Base-by-base conservation (phyloP, 2,888 invertebrate species). In the Tromatobia lineatoria region DNA sequence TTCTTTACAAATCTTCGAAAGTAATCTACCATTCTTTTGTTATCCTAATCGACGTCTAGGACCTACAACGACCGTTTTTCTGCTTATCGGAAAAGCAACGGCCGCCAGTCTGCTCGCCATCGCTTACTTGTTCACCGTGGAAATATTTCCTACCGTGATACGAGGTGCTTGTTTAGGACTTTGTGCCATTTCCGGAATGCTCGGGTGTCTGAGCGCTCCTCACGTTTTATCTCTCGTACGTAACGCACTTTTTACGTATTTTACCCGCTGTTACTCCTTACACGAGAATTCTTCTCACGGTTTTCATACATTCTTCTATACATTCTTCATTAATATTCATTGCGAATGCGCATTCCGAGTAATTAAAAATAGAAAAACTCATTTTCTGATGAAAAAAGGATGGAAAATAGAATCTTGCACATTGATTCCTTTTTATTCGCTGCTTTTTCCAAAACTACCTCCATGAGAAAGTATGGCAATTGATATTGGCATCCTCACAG, bases 191-290 rank as follows among this genome's bases (percentile, higher is more conserved):
- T 93, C 94, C 87, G 94, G 94, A 4, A 91, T 94, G 83, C 90
- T 94, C 15, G 95, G 95, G 1, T 94, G 94, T 67, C 92, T 95
- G 47, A 88, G 94, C 23, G 94, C 94, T 23, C 94, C 94, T 13
- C 94, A 94, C 86, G 84, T 93, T 54, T 87, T 94, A 85, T 84
- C 90, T 42, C 80, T 91, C 87, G 93, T 93, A 87, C 86, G 90
- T 86, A 76, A 83, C 45, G 7, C 13, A 18, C 13, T 45, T 69
- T 18, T n/a, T 29, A 73, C 38, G 29, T 34, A 7, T 61, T n/a
- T n/a, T 7, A 61, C 3, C 7, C 0, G 34, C 34, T n/a, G 25
- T 42, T 38, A 18, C 8, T 38, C 18, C 1, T 34, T 4, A 13
- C 15, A 25, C 59, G 11, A 59, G 25, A 3, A 64, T 64, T 64